A percentile compares a stretch with the other conserved stretches of the same genome.
phyloP scores from a whole-genome alignment of 2,797 vertebrate genomes.

The Esox lucius region DNA sequence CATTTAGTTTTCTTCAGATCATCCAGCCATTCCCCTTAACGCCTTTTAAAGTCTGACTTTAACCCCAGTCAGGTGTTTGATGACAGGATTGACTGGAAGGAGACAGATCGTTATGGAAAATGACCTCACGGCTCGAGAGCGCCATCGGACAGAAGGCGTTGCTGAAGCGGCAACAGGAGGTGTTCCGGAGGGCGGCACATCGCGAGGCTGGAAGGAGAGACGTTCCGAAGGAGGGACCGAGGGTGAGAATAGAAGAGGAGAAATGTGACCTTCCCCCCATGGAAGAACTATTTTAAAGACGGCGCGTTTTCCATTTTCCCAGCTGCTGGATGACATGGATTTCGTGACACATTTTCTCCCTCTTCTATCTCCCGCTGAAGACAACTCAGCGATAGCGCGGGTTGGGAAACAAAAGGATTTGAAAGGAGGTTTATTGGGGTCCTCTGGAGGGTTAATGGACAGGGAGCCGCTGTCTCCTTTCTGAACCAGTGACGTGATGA shows the following conservation, averaged over 20 bases:
- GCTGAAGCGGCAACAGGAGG: conserved; percentile 25
- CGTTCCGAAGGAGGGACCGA: conserved; percentile 35
- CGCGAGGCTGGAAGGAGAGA: conserved; percentile 11
- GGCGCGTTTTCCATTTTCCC: conserved; percentile 27
- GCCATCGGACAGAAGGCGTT: conserved; percentile 1
- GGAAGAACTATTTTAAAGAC: conserved; percentile 67
- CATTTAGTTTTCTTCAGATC: neutral
- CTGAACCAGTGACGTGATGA: conserved; percentile 20
- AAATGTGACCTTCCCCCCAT: conserved; percentile 70
- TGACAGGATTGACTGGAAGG: conserved; percentile 8
- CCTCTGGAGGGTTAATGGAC: neutral
- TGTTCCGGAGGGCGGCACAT: neutral
- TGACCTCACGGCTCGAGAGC: conserved; percentile 37
- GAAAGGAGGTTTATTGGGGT: too few relatives aligned
- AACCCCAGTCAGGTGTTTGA: conserved; percentile 18
- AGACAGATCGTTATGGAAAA: conserved; percentile 25
- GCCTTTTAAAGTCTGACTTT: conserved; percentile 12
- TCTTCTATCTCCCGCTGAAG: neutral
- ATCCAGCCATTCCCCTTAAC: conserved; percentile 1
- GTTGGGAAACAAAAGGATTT: neutral
- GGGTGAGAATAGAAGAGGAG: conserved; percentile 67
- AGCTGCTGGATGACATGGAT: neutral
- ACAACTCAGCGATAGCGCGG: neutral
- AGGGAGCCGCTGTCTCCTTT: neutral
- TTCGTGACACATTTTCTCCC: neutral